phyloP scores from a whole-genome alignment of 2,113 vertebrate species.

The Gobiocypris rarus region DNA sequence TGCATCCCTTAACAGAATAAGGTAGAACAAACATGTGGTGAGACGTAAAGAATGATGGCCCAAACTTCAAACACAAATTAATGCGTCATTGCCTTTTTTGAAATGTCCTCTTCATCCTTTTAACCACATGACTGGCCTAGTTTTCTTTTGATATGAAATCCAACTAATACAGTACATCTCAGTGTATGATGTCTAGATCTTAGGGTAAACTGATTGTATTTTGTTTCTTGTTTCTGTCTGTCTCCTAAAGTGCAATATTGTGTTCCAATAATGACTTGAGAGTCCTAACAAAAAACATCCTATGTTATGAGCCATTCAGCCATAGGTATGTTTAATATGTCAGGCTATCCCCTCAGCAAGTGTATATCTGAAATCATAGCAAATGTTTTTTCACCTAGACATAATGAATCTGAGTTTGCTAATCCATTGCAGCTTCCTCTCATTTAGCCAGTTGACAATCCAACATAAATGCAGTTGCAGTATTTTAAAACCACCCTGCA shows the following conservation, averaged over 20 bases:
- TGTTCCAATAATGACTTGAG: conserved; percentile 69
- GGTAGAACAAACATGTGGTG: conserved; percentile 56
- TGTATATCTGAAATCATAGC: conserved; percentile 33
- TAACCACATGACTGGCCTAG: not conserved
- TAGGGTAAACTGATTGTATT: conserved; percentile 56
- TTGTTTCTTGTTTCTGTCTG: conserved; percentile 56
- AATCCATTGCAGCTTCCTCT: not conserved
- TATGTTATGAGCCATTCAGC: conserved; percentile 56
- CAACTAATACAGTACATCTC: conserved; percentile 9
- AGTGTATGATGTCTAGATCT: conserved; percentile 50
- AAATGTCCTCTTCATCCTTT: not conserved
- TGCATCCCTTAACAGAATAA: conserved; percentile 51
- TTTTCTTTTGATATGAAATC: conserved; percentile 23
- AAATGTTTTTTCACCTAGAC: not conserved
- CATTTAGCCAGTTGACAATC: conserved; percentile 11
- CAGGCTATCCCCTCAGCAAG: conserved; percentile 44
- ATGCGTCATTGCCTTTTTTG: not conserved
- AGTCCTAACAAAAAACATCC: conserved; percentile 53
- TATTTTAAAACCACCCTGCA: not conserved
- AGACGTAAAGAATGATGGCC: conserved; percentile 45
- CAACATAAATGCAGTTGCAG: conserved; percentile 21
- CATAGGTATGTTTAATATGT: conserved; percentile 53
- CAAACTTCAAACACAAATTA: not conserved
- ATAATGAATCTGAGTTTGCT: conserved; percentile 17
- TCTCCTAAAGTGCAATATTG: conserved; percentile 74